Base-by-base conservation (phyloP, 2,797 vertebrate genomes). In the Luscinia luscinia region DNA sequence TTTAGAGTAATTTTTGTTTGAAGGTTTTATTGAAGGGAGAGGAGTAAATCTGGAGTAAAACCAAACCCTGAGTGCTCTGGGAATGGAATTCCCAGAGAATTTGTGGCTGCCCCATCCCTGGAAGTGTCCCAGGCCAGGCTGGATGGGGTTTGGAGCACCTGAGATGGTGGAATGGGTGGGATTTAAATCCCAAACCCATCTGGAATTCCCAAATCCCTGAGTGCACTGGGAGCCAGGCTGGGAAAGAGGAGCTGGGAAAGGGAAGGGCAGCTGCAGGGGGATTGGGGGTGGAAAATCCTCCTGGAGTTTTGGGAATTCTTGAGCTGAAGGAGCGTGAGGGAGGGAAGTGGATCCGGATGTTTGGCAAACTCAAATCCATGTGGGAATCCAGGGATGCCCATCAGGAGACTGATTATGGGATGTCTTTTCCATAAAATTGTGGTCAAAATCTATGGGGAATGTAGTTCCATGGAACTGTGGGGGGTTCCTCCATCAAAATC, bases 291-390 rank as follows among this genome's bases (percentile, higher is more conserved):
- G 27, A 16, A 73, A 69, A 41, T 41, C 40, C 40, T 15, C 40
- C 15, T 41, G 40, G 40, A 41, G 15, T 41, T 76, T 45, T 34
- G 62, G 24, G 59, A 76, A 70, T 32, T 15, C 38, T 41, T 85
- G 23, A 8, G 2, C 18, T 76, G 2, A 11, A 54, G n/a, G 32
- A n/a, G 3, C 2, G 6, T 16, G 15, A 26, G 43, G 68, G 26
- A 32, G 52, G 75, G 46, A 70, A 48, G 1, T 3, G 2, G 0
- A 15, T 46, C 67, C 1, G 1, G 21, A 1, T 68, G 14, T 41
- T 48, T 2, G 1, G 22, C 15, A 22, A 32, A 67, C 43, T 51
- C 51, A 43, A 40, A 69, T 66, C 78, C 45, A 9, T 58, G 17
- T 20, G 62, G 72, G 72, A 84, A 75, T 45, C 12, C 55, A 5